A percentile compares a stretch with the other conserved stretches of the same genome.
Conservation (phyloP, 2,113 vertebrate species). For the Ophiodon elongatus region DNA sequence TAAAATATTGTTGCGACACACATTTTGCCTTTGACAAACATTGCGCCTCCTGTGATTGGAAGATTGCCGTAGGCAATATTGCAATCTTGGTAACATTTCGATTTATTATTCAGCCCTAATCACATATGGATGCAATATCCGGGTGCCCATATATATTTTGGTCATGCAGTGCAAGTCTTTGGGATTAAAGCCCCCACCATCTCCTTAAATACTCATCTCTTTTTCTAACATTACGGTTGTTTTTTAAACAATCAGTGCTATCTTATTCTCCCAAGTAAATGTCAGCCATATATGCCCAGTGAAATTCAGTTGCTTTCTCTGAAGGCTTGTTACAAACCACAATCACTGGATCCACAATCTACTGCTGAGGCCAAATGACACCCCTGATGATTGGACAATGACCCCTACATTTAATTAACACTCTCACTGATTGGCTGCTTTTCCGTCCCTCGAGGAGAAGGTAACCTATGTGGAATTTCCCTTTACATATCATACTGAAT, state of each 20-base stretch:
- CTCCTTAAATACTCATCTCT: constrained; percentile 7
- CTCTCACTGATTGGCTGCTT: constrained; percentile 25
- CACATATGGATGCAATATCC: neutral
- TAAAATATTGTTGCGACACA: neutral
- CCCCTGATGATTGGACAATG: constrained; percentile 64
- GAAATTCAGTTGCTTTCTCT: constrained; percentile 31
- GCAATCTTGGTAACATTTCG: neutral
- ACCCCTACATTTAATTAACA: constrained; percentile 62
- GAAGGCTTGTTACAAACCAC: constrained; percentile 43
- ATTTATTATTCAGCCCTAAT: neutral
- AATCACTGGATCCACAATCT: constrained; percentile 55
- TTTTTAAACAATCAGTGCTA: neutral
- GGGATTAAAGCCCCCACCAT: neutral
- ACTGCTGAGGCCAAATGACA: constrained; percentile 52
- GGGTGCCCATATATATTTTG: neutral
- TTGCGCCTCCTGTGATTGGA: neutral
- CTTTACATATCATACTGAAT: constrained; percentile 37
- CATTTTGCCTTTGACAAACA: no score
- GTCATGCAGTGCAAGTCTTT: neutral
- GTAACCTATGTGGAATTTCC: constrained; percentile 32
- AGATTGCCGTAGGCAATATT: neutral
- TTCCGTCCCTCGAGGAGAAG: neutral
- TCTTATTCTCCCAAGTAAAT: constrained; percentile 31
- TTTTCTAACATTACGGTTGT: neutral
- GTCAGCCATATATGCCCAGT: constrained; percentile 23